Base-by-base conservation (phyloP, 1,140 invertebrate species). In the Sminthurinus signatus region DNA sequence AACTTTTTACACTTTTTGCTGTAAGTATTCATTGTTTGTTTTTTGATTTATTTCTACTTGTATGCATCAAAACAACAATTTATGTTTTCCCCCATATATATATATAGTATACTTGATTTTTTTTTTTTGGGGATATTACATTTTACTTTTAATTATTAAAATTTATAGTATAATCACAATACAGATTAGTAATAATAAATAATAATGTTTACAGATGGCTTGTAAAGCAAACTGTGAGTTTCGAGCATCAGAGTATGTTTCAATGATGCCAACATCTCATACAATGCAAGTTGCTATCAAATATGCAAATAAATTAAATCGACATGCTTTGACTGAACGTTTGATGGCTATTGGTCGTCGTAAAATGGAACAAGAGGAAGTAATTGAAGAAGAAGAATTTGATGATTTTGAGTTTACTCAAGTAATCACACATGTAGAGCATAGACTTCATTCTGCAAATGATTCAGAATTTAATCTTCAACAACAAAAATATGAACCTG, bases 171-270 rank as follows among this genome's bases (percentile, higher is more conserved):
- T n/a, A n/a, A n/a, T n/a, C n/a, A n/a, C n/a, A n/a, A n/a, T n/a
- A n/a, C n/a, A n/a, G n/a, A n/a, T n/a, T n/a, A n/a, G n/a, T n/a
- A n/a, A n/a, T n/a, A n/a, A n/a, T n/a, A n/a, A n/a, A n/a, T n/a
- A n/a, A n/a, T n/a, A n/a, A n/a, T n/a, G n/a, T n/a, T n/a, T 48
- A 51, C 19, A 23, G 23, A 65, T 56, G 51, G 51, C 32, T 60
- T 61, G 62, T 2, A 58, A 21, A 91, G 88, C 73, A 83, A 85
- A 68, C 85, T 81, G 88, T 43, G 92, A 97, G 72, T 85, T 85
- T 70, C 81, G 93, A 43, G 93, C 90, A 0, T 75, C 92, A 3
- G 93, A 96, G 76, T 79, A 96, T 8, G 89, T 92, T 74, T 84
- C 91, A 71, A 78, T 93, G 72, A 85, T 96, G 75, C 83, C 84